Base-by-base conservation (phyloP, 2,888 invertebrate species). In the Trachelus tabidus region DNA sequence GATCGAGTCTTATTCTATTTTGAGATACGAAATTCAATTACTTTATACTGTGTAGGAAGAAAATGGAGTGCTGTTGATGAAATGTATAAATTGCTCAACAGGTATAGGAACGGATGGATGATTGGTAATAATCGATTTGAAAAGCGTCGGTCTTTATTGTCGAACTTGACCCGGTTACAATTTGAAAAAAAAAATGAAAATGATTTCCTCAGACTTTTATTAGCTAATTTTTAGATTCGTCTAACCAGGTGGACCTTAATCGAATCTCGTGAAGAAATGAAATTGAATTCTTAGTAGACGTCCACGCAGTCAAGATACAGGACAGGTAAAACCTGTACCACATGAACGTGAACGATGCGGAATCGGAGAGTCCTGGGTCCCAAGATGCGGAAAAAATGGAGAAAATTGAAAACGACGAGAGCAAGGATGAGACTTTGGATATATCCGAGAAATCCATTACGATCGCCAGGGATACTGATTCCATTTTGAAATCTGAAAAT, bases 271-370 rank as follows among this genome's bases (percentile, higher is more conserved):
- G 56, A 56, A 56, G 23, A 56, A 56, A 56, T 56, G 56, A 56
- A 56, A 15, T 23, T 56, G 23, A 56, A 56, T 56, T 56, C 56
- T 56, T 56, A 56, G 9, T 56, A 56, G 23, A 56, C 9, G 23
- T 56, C 35, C 9, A 23, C 23, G 56, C 9, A 23, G 56, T 56
- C 56, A 23, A 56, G 23, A 56, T 9, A 56, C 56, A 23, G 56
- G 56, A 56, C 56, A 56, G 56, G 56, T 56, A 56, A 79, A 34
- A 82, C 78, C 68, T 78, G 76, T 81, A 78, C 82, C 85, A 85
- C 83, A 88, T 88, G 87, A 88, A 86, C 83, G 82, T 83, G 73
- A 84, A 86, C 75, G 84, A 88, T 87, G 87, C 76, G 56, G 78
- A 77, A 34, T 37, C 83, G 77, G 77, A 81, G 76, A 83, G 78